These are phyloP conservation scores for Eudasyphora cyanicolor DNA, from an alignment of 2,888 invertebrate genomes.

Conservation along the genomic window DNA sequence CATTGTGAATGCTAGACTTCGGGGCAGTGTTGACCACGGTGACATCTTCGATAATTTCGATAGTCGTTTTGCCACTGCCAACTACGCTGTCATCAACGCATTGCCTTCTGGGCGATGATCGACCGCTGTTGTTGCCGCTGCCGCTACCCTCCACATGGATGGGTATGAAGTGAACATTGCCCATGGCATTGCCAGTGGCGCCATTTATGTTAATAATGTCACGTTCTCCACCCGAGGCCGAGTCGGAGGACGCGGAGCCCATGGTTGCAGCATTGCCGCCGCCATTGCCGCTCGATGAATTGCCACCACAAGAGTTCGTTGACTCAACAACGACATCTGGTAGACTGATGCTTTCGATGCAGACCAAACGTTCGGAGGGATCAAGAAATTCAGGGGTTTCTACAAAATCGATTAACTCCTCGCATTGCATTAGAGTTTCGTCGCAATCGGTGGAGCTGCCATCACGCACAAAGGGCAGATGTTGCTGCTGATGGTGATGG, in stretches of 20 bases:
- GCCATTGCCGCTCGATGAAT: constrained; percentile 53
- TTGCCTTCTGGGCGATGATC: constrained; percentile 70
- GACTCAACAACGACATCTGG: constrained; percentile 80
- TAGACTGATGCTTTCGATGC: constrained; percentile 80
- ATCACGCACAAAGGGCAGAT: constrained; percentile 74
- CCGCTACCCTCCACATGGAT: constrained; percentile 74
- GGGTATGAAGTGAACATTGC: constrained; percentile 78
- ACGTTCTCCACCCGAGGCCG: constrained; percentile 67
- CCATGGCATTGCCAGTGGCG: constrained; percentile 75
- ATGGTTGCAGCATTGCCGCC: constrained; percentile 30
- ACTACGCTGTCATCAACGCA: constrained; percentile 76
- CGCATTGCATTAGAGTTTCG: constrained; percentile 76
- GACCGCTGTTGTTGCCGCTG: constrained; percentile 68
- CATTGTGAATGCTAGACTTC: constrained; percentile 46
- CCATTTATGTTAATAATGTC: constrained; percentile 79
- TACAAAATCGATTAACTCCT: constrained; percentile 73
- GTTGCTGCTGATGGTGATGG: constrained; percentile 40
- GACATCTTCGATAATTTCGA: constrained; percentile 76
- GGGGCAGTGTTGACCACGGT: constrained; percentile 56
- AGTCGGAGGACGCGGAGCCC: constrained; percentile 47
- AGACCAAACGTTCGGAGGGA: constrained; percentile 74
- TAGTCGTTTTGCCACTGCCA: constrained; percentile 70
- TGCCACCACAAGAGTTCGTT: constrained; percentile 67
- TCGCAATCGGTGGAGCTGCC: constrained; percentile 78
- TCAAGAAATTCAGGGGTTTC: constrained; percentile 64